Conservation (phyloP, 2,113 vertebrate species). For the Apodemus speciosus region DNA sequence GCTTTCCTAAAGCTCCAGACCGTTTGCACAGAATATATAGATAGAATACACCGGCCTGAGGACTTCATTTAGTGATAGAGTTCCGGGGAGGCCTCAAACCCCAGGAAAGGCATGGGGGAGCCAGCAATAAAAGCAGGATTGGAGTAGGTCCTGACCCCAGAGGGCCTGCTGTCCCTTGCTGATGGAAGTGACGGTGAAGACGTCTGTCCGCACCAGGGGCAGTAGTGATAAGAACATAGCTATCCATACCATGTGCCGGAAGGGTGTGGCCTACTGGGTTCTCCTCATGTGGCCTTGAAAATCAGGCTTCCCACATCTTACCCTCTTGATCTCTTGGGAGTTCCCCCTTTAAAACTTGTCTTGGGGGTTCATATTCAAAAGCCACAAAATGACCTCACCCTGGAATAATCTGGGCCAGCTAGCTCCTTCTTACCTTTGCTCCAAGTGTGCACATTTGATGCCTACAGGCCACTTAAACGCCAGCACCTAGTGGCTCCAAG, state of each 20-base stretch:
- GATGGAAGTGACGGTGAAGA: background rate
- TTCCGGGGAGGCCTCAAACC: conserved; percentile 77
- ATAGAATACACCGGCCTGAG: conserved; percentile 66
- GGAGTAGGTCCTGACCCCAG: conserved; percentile 49
- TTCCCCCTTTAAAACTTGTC: background rate
- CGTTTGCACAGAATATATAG: conserved; percentile 57
- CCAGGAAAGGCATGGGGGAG: conserved; percentile 50
- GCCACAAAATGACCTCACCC: background rate
- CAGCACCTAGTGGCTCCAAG: no score
- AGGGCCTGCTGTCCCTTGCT: background rate
- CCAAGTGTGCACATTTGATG: fast-evolving
- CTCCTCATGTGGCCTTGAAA: background rate
- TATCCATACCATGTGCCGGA: background rate
- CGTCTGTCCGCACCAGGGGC: background rate
- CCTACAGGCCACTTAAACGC: background rate
- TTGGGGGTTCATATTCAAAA: background rate
- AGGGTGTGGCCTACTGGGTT: background rate
- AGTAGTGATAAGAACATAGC: background rate
- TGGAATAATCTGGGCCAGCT: background rate
- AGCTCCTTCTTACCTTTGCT: background rate
- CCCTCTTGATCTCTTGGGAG: background rate
- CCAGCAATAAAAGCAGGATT: background rate
- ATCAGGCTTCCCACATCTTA: background rate
- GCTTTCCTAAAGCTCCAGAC: conserved; percentile 67
- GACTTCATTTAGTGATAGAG: conserved; percentile 77